These are phyloP conservation scores for Spondyliosoma cantharus DNA, from an alignment of 2,797 vertebrate genomes.

Conservation along the genomic window DNA sequence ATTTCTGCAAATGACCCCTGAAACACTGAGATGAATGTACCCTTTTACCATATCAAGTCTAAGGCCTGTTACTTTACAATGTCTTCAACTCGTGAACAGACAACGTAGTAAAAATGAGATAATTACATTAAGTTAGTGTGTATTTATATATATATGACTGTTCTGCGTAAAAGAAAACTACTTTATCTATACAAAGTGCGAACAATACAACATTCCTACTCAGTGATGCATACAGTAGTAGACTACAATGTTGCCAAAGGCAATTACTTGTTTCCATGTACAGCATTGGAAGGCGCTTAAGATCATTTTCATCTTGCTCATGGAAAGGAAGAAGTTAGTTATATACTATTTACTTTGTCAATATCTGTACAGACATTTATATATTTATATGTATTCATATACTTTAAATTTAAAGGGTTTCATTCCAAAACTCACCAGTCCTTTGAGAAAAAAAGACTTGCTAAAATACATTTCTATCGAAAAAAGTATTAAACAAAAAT, in stretches of 20 bases:
- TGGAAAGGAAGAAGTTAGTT: conserved; percentile 64
- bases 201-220: conserved; percentile 81
- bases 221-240: conserved; percentile 84
- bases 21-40: conserved; percentile 72
- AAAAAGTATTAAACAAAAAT: conserved; percentile 70
- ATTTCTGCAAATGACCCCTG: conserved; percentile 50
- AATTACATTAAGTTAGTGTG: conserved; percentile 47
- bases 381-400: conserved; percentile 52
- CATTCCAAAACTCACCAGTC: conserved; percentile 68
- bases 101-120: conserved; percentile 35
- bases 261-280: conserved; percentile 88
- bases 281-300: conserved; percentile 91
- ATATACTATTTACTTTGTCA: conserved; percentile 69
- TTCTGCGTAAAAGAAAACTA: conserved; percentile 61
- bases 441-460: conserved; percentile 49
- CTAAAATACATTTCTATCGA: conserved; percentile 75
- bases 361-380: conserved; percentile 58
- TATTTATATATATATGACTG: conserved; percentile 27
- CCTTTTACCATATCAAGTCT: conserved; percentile 66
- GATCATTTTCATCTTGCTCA: conserved; percentile 84
- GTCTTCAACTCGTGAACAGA: conserved; percentile 54
- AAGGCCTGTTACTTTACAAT: conserved; percentile 55
- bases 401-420: conserved; percentile 69
- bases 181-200: conserved; percentile 82
- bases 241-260: conserved; percentile 87